These are phyloP conservation scores for Chrysemys picta DNA, from an alignment of 2,113 vertebrate species.

Conservation along the genomic window DNA sequence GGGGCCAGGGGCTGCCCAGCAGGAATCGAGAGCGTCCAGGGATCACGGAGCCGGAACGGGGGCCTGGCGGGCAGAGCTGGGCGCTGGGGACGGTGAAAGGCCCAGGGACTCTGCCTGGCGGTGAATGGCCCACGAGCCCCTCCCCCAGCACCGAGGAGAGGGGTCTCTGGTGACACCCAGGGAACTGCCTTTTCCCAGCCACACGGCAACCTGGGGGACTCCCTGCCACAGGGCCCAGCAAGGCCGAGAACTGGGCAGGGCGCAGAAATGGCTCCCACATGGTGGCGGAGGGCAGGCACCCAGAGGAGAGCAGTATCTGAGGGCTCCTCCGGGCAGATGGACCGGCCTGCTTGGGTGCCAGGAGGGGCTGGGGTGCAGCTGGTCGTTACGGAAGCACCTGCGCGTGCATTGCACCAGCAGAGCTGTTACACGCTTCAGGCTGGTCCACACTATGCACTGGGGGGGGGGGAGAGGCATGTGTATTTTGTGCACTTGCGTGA, in stretches of 20 bases:
- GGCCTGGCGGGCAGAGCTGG: background rate
- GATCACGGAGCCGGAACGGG: too few relatives aligned
- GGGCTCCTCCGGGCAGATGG: too few relatives aligned
- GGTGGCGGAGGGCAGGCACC: too few relatives aligned
- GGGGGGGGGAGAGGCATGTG: background rate
- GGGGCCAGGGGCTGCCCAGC: background rate
- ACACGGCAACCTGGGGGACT: background rate
- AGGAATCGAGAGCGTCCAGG: too few relatives aligned
- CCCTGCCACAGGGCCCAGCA: background rate
- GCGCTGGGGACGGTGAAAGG: background rate
- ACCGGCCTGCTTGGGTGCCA: too few relatives aligned
- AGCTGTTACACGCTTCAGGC: too few relatives aligned
- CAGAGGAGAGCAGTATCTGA: too few relatives aligned
- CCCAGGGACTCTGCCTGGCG: background rate
- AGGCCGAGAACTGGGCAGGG: conserved; percentile 25
- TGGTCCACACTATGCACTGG: background rate
- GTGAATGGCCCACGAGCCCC: fast-evolving
- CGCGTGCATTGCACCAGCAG: background rate
- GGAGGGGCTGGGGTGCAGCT: too few relatives aligned
- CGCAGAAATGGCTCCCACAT: too few relatives aligned
- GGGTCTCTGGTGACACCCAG: background rate
- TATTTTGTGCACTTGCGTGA: too few relatives aligned
- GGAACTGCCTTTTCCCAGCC: background rate
- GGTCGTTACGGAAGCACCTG: background rate
- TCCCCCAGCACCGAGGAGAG: too few relatives aligned